Evolutionary conservation across 2,888 invertebrate genomes (phyloP), one percentile per base, ranked within the genome.

Genomic region (Auanema sp.): DNA sequence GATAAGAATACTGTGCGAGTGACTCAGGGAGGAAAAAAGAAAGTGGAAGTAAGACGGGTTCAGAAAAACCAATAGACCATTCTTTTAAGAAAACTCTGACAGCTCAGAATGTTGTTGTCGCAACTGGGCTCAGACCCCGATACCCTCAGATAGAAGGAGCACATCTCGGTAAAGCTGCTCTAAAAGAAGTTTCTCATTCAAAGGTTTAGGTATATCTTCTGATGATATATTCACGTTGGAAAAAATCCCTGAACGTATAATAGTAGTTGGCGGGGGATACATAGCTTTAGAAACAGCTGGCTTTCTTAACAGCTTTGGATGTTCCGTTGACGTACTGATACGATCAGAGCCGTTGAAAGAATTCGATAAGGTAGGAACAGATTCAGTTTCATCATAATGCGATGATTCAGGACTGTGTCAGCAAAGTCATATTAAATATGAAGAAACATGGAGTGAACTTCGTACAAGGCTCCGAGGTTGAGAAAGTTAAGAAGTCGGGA

Each of bases 281-380:
- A 86, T 88, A 42, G 86, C 88, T n/a, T 79, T 89, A 55, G 88
- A 88, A 78, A 87, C 87, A 76, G 88, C 88, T 23, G 88, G 88
- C 16, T 88, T 88, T 76, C 81, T 88, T 33, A 79, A 80, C 10
- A 86, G 84, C 23, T 58, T 87, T 21, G 86, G 86, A 10, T 75
- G 80, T 58, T 84, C 85, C 43, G 84, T 84, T 50, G 74, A 76
- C 44, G 66, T 87, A 2, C 85, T 87, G 85, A 86, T 87, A 4
- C 80, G 88, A 12, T 87, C 87, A 0, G 86, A 87, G 60, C 79
- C 88, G 1, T 81, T 88, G 11, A 83, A 88, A 54, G 87, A 87
- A 1, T 88, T 88, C 78, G 88, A 88, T 77, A 87, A 86, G 79
- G 85, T 68, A 10, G 8, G 55, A n/a, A 12, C 11, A 18, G 33